Base-by-base conservation (phyloP, 2,113 vertebrate genomes). In the Synchiropus splendidus region DNA sequence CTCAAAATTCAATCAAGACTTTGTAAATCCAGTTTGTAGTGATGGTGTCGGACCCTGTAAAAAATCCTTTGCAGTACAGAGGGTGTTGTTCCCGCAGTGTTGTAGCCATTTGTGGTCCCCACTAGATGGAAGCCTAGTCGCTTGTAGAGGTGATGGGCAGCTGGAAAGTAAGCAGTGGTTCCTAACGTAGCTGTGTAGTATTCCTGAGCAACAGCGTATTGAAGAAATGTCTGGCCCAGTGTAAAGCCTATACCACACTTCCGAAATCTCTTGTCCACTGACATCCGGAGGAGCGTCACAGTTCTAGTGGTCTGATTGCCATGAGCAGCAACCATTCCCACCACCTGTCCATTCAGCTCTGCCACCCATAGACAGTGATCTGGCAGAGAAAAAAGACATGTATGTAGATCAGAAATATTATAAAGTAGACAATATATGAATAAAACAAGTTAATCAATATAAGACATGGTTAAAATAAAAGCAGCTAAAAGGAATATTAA, bases 311-410 rank as follows among this genome's bases (percentile, higher is more conserved):
- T 18, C 4, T 82, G 82, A 50, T 81, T 79, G 48, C 81, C 79
- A 10, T 81, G 64, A 0, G 88, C 89, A 0, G 87, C 89, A 38
- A 90, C 89, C 0, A 88, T 80, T 42, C 89, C 91, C 72, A 93
- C 87, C 31, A 91, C 85, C 1, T 81, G 85, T 49, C 83, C 86
- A 0, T 87, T 82, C 57, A 89, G 64, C 58, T 84, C 85, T 0
- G 90, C 90, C 1, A 93, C 90, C 90, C 90, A 94, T 73, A 93
- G 83, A 55, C 87, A 85, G 72, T 82, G 88, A 18, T 83, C 91
- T 92, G 78, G 0, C 18, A 36, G 15, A 32, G 31, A 27, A 18
- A 30, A 18, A 31, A 36, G 18, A 39, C 33, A 10, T 21, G 10
- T n/a, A 37, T 18, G 32, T 13, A 48, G 14, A 8, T 42, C 42